These are phyloP conservation scores for Eonycteris spelaea DNA, from an alignment of 2,113 vertebrate species.

Conservation along the genomic window DNA sequence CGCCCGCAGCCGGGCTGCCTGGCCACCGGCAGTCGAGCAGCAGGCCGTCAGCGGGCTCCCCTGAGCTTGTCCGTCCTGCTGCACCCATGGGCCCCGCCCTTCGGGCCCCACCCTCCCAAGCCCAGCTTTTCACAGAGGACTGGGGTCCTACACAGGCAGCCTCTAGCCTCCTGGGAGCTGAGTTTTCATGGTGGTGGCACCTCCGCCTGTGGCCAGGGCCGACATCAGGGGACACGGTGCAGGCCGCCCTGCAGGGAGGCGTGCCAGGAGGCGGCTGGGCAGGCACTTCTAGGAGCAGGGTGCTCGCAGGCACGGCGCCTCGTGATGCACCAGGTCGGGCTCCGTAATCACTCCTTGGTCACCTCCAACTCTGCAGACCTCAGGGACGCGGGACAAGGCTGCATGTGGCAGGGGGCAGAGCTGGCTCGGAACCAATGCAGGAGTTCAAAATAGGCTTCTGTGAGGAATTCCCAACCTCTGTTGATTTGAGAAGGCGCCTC, in stretches of 20 bases:
- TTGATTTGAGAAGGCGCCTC: not conserved
- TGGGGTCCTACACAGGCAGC: not conserved
- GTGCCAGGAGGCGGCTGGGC: not conserved
- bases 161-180: not conserved
- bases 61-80: not conserved
- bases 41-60: not conserved
- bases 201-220: not conserved
- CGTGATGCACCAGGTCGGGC: rapidly evolving
- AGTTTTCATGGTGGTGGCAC: too few relatives aligned
- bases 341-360: not conserved
- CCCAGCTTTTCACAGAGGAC: not conserved
- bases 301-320: not conserved
- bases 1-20: not conserved
- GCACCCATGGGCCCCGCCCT: not conserved
- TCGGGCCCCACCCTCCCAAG: not conserved
- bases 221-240: not conserved
- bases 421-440: not conserved
- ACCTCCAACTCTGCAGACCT: not conserved
- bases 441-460: not conserved
- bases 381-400: not conserved
- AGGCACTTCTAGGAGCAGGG: rapidly evolving
- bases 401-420: too few relatives aligned
- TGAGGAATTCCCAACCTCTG: not conserved
- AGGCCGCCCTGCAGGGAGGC: not conserved
- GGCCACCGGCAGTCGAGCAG: not conserved